Evolutionary conservation across 2,113 vertebrate genomes (phyloP), one percentile per base, ranked within the genome.

Genomic region (Actinemys pallida): DNA sequence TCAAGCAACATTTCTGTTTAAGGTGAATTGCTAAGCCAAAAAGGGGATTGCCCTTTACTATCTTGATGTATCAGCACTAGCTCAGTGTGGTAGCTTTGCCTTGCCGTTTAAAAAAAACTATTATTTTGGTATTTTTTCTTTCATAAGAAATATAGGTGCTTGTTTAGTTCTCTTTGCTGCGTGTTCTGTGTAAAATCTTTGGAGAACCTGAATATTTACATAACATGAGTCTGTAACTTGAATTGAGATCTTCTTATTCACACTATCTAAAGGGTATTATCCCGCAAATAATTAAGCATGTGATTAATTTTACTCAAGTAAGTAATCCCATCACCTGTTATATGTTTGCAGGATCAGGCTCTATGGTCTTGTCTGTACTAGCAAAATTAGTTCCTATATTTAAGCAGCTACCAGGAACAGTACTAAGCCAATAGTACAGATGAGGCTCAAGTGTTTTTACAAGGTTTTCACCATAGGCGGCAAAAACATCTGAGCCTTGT

Each of bases 211-310:
- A 35, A 39, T 24, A 39, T 4, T 81, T 39, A 76, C 82, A 54
- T 19, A 0, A 0, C 35, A 52, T 6, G 92, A 84, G 6, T 39
- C 8, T 14, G 19, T 20, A 65, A 83, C 84, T 52, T 78, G 82
- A 92, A 0, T 13, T 1, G 12, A 62, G 14, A 91, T 47, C 87
- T 19, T 78, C 11, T 20, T 91, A 65, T 89, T n/a, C 27, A n/a
- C 62, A 13, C 5, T 54, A 1, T 10, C 47, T 16, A 54, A 79
- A 54, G 3, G 5, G 2, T 49, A 12, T 52, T 10, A 29, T 87
- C 56, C 72, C 90, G 79, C 50, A 89, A 52, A 25, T 24, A 72
- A 6, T 2, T 76, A 76, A 76, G 20, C 42, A 27, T 76, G 39
- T 45, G 42, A 76, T 22, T 25, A 45, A 76, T 76, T 69, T 69